Evolutionary conservation across 1,140 invertebrate genomes (phyloP), one percentile per base, ranked within the genome.

Genomic region (Papilio aristodemus): DNA sequence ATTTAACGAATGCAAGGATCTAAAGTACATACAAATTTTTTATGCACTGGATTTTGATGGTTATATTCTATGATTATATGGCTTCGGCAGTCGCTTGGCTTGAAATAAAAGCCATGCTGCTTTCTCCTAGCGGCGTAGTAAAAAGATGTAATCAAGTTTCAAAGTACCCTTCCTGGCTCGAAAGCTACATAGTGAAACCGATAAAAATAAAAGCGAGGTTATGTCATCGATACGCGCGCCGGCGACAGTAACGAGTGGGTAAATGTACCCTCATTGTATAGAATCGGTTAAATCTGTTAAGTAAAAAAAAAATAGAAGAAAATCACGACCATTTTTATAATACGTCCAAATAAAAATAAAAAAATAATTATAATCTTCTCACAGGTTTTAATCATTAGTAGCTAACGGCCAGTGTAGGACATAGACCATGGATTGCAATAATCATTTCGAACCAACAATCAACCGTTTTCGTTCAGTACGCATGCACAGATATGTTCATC

Each of bases 151-250:
- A 54, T 54, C 17, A 54, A 54, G 46, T 54, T 54, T 19, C 43
- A 19, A 46, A 46, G 43, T 46, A 46, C 43, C 43, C 43, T 14
- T 11, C n/a, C 46, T 25, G 37, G 59, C 7, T 22, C 32, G 22
- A 58, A 36, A 32, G 8, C 7, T 38, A 37, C 32, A 19, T 5
- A 62, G 27, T 11, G 10, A 62, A 19, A 38, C 37, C 36, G 14
- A 62, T 62, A 62, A 62, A 62, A 62, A 62, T 62, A 38, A 62
- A 62, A 62, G 14, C 36, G 39, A 62, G 32, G 36, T 62, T 62
- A 39, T 62, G 14, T 62, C 59, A 19, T 22, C 32, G 59, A 37
- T 38, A 62, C 37, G 14, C 58, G 58, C 10, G 59, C 36, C 14
- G 37, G 10, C 36, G 59, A 38, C 27, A 38, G 19, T 62, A 19